Conservation (phyloP, 2,113 vertebrate genomes). For the Mus spicilegus region DNA sequence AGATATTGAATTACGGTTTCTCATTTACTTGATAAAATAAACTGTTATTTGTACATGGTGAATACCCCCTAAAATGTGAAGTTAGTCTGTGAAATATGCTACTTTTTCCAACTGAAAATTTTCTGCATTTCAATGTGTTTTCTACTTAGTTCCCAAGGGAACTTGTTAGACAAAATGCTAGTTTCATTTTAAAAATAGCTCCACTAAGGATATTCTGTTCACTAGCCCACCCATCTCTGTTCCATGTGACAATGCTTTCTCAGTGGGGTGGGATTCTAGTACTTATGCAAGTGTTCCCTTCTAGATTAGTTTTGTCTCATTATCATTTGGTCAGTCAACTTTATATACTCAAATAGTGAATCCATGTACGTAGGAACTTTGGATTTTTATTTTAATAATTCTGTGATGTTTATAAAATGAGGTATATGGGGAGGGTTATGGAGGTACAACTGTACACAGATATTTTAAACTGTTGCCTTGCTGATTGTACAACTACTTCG, state of each 20-base stretch:
- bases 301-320: not conserved
- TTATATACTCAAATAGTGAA: not conserved
- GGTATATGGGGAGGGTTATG: not conserved
- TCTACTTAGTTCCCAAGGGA: constrained; percentile 32
- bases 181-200: constrained; percentile 61
- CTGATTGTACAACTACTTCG: not conserved
- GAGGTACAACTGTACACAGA: not conserved
- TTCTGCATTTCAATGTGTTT: constrained; percentile 14
- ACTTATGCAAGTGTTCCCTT: not conserved
- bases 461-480: not conserved
- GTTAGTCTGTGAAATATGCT: not conserved
- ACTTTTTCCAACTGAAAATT: constrained; percentile 25
- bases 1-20: not conserved
- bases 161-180: constrained; percentile 54
- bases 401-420: not conserved
- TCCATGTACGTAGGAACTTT: not conserved
- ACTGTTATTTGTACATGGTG: not conserved
- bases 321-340: not conserved
- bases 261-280: not conserved
- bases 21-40: constrained; percentile 13
- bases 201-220: not conserved
- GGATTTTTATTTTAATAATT: constrained; percentile 20
- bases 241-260: constrained; percentile 42
- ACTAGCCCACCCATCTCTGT: not conserved
- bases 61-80: not conserved